Percentiles rank a stretch among this genome's conserved stretches.
Conservation (phyloP, 2,888 invertebrate species). For the Ophioninae sp. region DNA sequence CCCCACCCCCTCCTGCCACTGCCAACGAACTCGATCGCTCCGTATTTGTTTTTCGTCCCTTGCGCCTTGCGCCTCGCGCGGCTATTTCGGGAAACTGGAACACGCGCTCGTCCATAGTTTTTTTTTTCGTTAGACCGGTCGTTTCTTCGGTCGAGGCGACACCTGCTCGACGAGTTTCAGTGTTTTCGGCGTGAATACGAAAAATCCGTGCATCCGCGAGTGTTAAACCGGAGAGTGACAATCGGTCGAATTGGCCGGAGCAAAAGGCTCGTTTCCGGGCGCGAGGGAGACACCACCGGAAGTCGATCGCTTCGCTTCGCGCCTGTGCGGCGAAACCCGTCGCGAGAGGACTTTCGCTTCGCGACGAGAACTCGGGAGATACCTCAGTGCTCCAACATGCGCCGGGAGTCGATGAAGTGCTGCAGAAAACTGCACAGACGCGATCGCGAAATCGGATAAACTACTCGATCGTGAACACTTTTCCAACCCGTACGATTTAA, state of each 20-base stretch:
- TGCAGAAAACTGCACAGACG: constrained; percentile 51
- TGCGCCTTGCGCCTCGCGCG: neutral
- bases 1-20: neutral
- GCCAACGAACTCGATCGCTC: neutral
- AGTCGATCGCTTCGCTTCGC: constrained; percentile 36
- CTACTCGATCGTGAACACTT: constrained; percentile 16
- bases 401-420: constrained; percentile 28
- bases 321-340: neutral
- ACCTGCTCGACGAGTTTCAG: neutral
- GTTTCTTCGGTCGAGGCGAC: constrained; percentile 3
- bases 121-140: constrained; percentile 26
- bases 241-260: constrained; percentile 24
- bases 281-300: constrained; percentile 20
- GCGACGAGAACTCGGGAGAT: neutral
- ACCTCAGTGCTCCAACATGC: constrained; percentile 7
- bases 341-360: neutral
- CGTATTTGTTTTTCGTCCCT: neutral
- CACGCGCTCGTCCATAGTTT: neutral
- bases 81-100: constrained; percentile 61
- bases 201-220: neutral
- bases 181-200: neutral
- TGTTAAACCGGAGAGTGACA: neutral
- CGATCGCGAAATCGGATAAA: constrained; percentile 55
- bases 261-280: constrained; percentile 46
- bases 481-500: constrained; percentile 44